Evolutionary conservation across 2,888 invertebrate species (phyloP), one percentile per base, ranked within the genome.

Genomic region (Drosophila setosimentum): DNA sequence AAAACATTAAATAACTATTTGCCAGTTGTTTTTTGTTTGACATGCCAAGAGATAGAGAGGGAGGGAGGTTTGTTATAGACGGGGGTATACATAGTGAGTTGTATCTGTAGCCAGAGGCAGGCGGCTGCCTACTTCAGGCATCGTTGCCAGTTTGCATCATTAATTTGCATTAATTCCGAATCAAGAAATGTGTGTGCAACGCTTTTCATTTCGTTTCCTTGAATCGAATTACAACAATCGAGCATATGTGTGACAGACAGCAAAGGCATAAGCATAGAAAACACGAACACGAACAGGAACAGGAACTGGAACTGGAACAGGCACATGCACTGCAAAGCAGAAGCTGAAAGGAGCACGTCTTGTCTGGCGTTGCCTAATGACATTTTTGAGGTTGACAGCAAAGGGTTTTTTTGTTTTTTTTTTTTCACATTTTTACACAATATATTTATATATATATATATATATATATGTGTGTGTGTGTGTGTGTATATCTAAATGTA

Each of bases 91-190:
- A 40, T 5, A 6, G 32, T 13, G 24, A 49, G 33, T 24, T 10
- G 37, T 48, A 35, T 42, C 24, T 65, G 53, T 58, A 24, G 50
- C 8, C 64, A 18, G 53, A 40, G n/a, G n/a, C 40, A n/a, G 40
- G 40, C 37, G 61, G 48, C 70, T 71, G 74, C 65, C 55, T 71
- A 61, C 53, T 63, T 27, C 70, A 79, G 78, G 62, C 72, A 48
- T 45, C 50, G 62, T n/a, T 62, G 57, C 33, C 60, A 49, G 75
- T 70, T 71, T 60, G 87, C 76, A 92, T 92, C 92, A 92, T 92
- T 92, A 92, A 92, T 92, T 92, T 92, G 92, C 91, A 92, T 92
- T 92, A 92, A 92, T 92, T 92, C 92, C 92, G 82, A 89, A 92
- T 92, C 92, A 92, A 89, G 87, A 85, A 90, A 83, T 82, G 80